Base-by-base conservation (phyloP, 2,797 vertebrate species). In the Manis crassicaudata region DNA sequence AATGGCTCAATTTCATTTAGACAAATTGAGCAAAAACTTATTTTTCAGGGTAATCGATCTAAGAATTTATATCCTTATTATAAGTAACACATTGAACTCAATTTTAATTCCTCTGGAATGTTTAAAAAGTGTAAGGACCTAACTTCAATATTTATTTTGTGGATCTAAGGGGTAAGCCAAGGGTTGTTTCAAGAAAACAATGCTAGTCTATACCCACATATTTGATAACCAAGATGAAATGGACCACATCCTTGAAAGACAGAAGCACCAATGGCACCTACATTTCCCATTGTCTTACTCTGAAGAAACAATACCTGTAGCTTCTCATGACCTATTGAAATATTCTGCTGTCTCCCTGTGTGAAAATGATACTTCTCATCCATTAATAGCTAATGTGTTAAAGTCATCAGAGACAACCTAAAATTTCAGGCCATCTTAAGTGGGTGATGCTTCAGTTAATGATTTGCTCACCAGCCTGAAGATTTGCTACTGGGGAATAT, bases 361-460 rank as follows among this genome's bases (percentile, higher is more conserved):
- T 84, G 43, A 88, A 86, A 65, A 46, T 40, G 32, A 37, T 27
- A 62, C 68, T 94, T 91, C 50, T 58, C n/a, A 88, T 86, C 10
- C 68, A 82, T 77, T 90, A 72, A 60, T 12, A 84, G 23, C 35
- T 76, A 87, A 65, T 90, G 79, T 62, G 17, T 89, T 87, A 73
- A 94, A 95, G 52, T 62, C 54, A 35, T 91, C 58, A 91, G 83
- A 91, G 83, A 87, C 21, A 77, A 88, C 32, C 35, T 81, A 54
- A 79, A 84, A 70, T 85, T 90, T 90, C 46, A 92, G 67, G 52
- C 35, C 67, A 62, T 81, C 46, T 73, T 92, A 92, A 80, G 87
- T 50, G n/a, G 52, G 52, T 76, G 50, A 90, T 93, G 23, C 14
- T 94, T 95, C 52, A 58, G 60, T 63, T 95, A 96, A 75, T 81